phyloP scores from a whole-genome alignment of 2,797 vertebrate genomes.

The Paratrypauchen microcephalus region DNA sequence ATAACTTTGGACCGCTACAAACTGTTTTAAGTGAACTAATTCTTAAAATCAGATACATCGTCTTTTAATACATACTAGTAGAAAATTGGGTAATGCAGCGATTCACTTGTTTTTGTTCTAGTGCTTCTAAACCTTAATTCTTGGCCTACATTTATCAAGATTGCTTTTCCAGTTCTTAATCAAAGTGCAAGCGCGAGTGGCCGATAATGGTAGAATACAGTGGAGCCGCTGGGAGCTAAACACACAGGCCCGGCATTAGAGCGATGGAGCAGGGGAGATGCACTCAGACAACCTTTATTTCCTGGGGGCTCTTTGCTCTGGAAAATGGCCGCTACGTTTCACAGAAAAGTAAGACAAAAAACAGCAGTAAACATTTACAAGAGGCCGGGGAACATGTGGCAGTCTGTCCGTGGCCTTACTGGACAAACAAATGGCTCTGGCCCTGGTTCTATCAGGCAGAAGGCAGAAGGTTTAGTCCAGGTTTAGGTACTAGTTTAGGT shows the following conservation, averaged over 20 bases:
- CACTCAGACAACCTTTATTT: conserved; percentile 67
- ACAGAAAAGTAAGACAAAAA: conserved; percentile 54
- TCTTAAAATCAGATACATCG: too few relatives aligned
- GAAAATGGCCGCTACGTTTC: conserved; percentile 63
- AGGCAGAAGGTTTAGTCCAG: neutral
- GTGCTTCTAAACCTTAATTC: neutral
- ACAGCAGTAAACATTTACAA: conserved; percentile 45
- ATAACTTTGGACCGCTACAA: too few relatives aligned
- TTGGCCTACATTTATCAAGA: neutral
- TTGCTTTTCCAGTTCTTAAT: conserved; percentile 1
- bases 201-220: neutral
- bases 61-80: too few relatives aligned
- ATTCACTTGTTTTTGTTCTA: neutral
- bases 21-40: too few relatives aligned
- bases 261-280: conserved; percentile 34
- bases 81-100: too few relatives aligned
- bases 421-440: conserved; percentile 76
- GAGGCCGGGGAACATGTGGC: conserved; percentile 39
- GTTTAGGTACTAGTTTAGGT: neutral
- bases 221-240: neutral
- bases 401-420: conserved; percentile 68
- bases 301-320: conserved; percentile 61
- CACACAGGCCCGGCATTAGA: neutral
- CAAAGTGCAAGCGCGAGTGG: neutral
- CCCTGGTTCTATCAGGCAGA: too few relatives aligned